Conservation (phyloP, 1,140 invertebrate species). For the Brachionus sp. region DNA sequence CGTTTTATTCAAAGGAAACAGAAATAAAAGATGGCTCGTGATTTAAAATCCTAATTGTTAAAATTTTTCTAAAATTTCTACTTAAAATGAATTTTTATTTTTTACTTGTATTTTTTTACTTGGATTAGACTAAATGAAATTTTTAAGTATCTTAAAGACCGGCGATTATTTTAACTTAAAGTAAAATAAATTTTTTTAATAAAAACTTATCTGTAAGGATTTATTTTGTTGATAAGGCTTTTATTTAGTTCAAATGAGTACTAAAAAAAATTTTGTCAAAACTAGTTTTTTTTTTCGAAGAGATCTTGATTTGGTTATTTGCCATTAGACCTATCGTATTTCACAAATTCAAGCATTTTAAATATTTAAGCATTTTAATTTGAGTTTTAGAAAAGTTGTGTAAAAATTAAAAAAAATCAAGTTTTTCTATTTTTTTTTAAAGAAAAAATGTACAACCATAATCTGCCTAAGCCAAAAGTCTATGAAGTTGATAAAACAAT, state of each 20-base stretch:
- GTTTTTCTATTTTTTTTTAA: not conserved
- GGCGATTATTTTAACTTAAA: too few relatives aligned
- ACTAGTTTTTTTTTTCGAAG: not conserved
- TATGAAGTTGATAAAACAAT: slow-evolving; percentile 33
- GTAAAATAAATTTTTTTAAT: too few relatives aligned
- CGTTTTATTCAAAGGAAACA: too few relatives aligned
- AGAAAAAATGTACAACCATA: slow-evolving; percentile 25
- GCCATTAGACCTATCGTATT: not conserved
- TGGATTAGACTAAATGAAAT: too few relatives aligned
- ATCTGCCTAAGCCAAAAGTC: slow-evolving; percentile 15
- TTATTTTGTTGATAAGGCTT: not conserved
- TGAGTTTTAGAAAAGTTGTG: not conserved
- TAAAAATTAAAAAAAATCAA: not conserved
- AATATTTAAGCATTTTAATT: not conserved
- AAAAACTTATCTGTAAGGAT: not conserved
- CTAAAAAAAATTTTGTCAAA: not conserved
- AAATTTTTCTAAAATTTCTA: not conserved
- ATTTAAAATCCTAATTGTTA: not conserved
- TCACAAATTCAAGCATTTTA: not conserved
- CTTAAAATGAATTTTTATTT: too few relatives aligned
- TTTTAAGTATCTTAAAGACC: too few relatives aligned
- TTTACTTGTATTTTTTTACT: too few relatives aligned
- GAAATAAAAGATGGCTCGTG: not conserved
- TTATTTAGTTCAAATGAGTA: not conserved
- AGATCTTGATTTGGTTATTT: not conserved